Evolutionary conservation across 1,140 invertebrate genomes (phyloP).

Genomic region (Idris sp.): DNA sequence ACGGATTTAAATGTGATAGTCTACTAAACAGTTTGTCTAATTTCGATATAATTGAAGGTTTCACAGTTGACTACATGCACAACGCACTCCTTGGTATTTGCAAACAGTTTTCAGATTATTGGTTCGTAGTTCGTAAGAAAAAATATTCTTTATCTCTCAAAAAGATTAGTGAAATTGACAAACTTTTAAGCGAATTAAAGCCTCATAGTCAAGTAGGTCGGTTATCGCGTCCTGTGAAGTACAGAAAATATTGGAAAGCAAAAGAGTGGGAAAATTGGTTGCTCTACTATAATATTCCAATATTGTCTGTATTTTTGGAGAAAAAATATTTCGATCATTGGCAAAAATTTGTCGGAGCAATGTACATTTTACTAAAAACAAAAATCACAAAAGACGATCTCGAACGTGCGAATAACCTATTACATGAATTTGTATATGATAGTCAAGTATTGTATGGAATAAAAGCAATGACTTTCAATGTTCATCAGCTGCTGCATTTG

Average conservation of each 20-base stretch:
- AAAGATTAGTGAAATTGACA: conserved; percentile 19
- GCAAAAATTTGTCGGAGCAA: conserved; percentile 26
- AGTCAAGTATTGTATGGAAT: no score
- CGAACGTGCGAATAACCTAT: no score
- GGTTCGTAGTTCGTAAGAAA: no score
- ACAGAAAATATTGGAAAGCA: conserved; percentile 16
- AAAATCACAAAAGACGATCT: conserved; percentile 18
- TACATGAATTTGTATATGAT: no score
- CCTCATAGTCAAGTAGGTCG: conserved; percentile 30
- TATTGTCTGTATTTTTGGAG: conserved; percentile 13
- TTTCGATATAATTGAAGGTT: conserved; percentile 39
- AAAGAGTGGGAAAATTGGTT: no score
- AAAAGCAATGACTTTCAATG: no score
- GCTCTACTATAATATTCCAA: conserved; percentile 31
- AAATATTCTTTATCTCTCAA: no score
- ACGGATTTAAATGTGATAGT: conserved; percentile 27
- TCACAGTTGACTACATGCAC: no score
- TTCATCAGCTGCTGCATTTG: no score
- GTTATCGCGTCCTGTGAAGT: conserved; percentile 24
- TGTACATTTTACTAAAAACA: conserved; percentile 31
- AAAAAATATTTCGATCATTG: conserved; percentile 39
- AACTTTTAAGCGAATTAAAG: conserved; percentile 14
- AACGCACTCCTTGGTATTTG: no score
- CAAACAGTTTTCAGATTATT: no score
- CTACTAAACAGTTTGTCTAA: conserved; percentile 23